These are phyloP conservation scores for Felis catus DNA, from an alignment of 2,113 vertebrate genomes.

Conservation along the genomic window DNA sequence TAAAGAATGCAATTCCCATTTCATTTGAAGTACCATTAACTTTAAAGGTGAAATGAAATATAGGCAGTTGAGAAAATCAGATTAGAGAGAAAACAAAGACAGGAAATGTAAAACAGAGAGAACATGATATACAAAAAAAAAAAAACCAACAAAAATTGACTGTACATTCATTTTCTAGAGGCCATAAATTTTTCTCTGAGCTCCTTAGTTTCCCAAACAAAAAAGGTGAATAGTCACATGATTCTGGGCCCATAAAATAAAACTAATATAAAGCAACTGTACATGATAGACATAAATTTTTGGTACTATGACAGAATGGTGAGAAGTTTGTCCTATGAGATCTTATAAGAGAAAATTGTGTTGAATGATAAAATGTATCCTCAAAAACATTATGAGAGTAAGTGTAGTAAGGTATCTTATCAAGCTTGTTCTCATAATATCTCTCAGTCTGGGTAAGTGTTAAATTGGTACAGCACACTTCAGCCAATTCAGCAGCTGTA, in stretches of 20 bases:
- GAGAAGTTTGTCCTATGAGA: not conserved
- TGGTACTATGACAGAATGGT: slow-evolving; percentile 8
- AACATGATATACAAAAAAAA: not conserved
- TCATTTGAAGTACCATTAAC: not conserved
- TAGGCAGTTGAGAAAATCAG: not conserved
- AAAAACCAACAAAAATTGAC: not conserved
- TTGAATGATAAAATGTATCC: not conserved
- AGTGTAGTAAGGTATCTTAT: not conserved
- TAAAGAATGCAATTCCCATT: not conserved
- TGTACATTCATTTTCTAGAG: not conserved
- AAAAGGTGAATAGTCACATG: not conserved
- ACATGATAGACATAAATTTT: not conserved
- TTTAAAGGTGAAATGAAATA: slow-evolving; percentile 43
- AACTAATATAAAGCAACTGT: not conserved
- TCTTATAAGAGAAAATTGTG: not conserved
- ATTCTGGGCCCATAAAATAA: slow-evolving; percentile 15
- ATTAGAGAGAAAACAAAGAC: not conserved
- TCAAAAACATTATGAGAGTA: not conserved
- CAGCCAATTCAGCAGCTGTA: not conserved
- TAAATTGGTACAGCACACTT: not conserved
- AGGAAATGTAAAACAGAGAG: not conserved
- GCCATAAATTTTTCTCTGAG: not conserved
- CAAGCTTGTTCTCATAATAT: not conserved
- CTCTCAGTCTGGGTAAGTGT: not conserved
- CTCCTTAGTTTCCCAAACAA: not conserved